Evolutionary conservation across 2,113 vertebrate genomes (phyloP).

Genomic region (Phaetusa simplex): DNA sequence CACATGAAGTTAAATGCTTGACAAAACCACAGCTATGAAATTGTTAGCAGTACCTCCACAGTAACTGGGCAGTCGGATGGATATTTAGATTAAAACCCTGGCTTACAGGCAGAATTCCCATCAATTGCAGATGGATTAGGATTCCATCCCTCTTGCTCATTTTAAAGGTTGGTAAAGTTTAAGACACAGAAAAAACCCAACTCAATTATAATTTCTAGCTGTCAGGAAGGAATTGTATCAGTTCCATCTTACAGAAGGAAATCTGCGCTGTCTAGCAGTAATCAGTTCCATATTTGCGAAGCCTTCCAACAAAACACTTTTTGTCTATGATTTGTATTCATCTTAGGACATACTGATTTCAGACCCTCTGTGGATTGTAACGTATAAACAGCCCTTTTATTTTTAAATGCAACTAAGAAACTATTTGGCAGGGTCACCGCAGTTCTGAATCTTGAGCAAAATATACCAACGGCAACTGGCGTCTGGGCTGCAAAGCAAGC

Average conservation of each 20-base stretch:
- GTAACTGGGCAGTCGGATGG: not conserved
- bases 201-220: slow-evolving; percentile 3
- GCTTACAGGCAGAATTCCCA: not conserved
- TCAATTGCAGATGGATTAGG: not conserved
- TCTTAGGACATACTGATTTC: slow-evolving; percentile 24
- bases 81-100: not conserved
- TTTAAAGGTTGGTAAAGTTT: not conserved
- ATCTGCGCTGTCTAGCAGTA: slow-evolving; percentile 27
- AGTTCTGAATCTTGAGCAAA: not conserved
- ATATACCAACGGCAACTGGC: not conserved
- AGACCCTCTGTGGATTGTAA: slow-evolving; percentile 50
- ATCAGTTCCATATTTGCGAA: slow-evolving; percentile 56
- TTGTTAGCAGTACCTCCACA: not conserved
- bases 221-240: slow-evolving; percentile 49
- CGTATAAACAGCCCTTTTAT: slow-evolving; percentile 42
- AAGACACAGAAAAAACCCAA: not conserved
- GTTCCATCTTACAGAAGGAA: slow-evolving; percentile 45
- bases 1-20: not conserved
- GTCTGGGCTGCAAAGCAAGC: not conserved
- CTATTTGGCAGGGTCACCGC: slow-evolving; percentile 24
- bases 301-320: slow-evolving; percentile 52
- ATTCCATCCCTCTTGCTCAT: slow-evolving; percentile 24
- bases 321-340: slow-evolving; percentile 47
- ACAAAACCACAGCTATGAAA: not conserved
- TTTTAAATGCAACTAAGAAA: slow-evolving; percentile 45